Conservation (phyloP, 1,140 invertebrate genomes). For the Euura lappo region DNA sequence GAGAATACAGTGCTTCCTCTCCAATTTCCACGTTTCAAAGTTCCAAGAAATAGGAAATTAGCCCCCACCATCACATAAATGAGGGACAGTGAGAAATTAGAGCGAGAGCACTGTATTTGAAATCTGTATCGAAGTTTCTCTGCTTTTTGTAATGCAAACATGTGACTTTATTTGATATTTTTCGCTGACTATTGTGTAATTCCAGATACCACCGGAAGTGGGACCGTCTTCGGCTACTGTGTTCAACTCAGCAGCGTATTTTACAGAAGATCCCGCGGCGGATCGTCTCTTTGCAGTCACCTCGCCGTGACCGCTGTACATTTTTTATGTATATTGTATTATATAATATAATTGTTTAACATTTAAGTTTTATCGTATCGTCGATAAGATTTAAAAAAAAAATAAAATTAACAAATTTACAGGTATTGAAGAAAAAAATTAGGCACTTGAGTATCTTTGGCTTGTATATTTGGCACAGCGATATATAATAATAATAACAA, state of each 20-base stretch:
- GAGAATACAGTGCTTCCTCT: too few relatives aligned
- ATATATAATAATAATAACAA: conserved; percentile 31
- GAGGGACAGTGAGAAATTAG: too few relatives aligned
- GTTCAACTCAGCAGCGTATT: conserved; percentile 58
- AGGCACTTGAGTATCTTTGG: conserved; percentile 35
- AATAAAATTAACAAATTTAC: conserved; percentile 30
- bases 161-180: too few relatives aligned
- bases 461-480: conserved; percentile 53
- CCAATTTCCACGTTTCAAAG: too few relatives aligned
- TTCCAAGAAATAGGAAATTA: too few relatives aligned
- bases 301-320: conserved; percentile 59
- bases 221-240: conserved; percentile 40
- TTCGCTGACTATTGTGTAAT: not conserved
- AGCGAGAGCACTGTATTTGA: too few relatives aligned
- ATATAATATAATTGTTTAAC: conserved; percentile 34
- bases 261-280: conserved; percentile 54
- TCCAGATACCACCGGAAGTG: not conserved
- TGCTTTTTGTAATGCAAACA: too few relatives aligned
- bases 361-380: not conserved
- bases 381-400: not conserved
- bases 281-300: conserved; percentile 57
- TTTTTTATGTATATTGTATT: conserved; percentile 56
- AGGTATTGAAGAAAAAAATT: conserved; percentile 18
- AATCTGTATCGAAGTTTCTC: too few relatives aligned
- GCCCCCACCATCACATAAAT: too few relatives aligned